Evolutionary conservation across 64 coral and sea anemone species (phyloP).

Genomic region (Actinia equina): DNA sequence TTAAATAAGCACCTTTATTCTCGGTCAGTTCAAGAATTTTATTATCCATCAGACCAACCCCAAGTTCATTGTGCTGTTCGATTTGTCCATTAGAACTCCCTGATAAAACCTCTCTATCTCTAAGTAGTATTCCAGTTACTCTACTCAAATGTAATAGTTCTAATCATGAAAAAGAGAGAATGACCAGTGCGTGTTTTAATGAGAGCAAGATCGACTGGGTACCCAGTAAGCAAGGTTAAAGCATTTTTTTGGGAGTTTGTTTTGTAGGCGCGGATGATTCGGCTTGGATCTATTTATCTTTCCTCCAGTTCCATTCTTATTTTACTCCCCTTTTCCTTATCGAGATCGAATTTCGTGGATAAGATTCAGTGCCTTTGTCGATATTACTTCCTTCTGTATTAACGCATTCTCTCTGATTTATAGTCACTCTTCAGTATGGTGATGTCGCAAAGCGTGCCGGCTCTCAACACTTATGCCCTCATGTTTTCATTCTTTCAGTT

Average conservation of each 20-base stretch:
- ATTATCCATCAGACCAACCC: not conserved
- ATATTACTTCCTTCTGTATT: not conserved
- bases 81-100: not conserved
- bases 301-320: not conserved
- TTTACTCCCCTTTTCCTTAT: not conserved
- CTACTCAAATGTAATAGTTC: not conserved
- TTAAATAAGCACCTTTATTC: not conserved
- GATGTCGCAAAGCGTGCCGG: not conserved
- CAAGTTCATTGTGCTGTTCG: not conserved
- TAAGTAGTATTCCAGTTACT: not conserved
- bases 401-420: not conserved
- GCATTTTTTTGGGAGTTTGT: not conserved
- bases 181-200: no score
- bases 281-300: not conserved
- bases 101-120: not conserved
- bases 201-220: not conserved
- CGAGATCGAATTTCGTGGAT: not conserved
- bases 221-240: not conserved
- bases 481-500: not conserved
- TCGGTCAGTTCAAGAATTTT: no score
- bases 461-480: not conserved
- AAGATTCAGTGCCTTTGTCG: not conserved
- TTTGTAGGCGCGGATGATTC: no score
- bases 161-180: no score
- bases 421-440: not conserved